Base-by-base conservation (phyloP, 2,888 invertebrate genomes). In the Stenoptilia bipunctidactyla region DNA sequence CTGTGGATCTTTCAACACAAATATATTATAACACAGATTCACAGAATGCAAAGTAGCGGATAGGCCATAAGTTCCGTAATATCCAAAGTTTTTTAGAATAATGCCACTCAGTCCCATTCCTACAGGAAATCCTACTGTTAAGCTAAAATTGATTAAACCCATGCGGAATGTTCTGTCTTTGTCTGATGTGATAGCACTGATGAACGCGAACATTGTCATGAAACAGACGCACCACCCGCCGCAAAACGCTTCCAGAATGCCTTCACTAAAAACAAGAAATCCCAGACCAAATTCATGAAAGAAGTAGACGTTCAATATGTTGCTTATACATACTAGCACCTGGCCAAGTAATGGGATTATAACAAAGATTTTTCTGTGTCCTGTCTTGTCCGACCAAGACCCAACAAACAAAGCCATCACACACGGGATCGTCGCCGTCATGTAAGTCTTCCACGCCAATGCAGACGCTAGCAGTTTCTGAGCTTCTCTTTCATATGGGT, bases 111-210 rank as follows among this genome's bases (percentile, higher is more conserved):
- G 62, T 0, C 92, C 91, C 77, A 93, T 90, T 1, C 96, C 96
- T n/a, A 95, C 85, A 0, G 95, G 94, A 38, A 94, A 91, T 0
- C 94, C 94, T 14, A 94, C 85, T 5, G 94, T 94, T 45, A 93
- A 86, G 70, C 93, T 91, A 9, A 95, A 90, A 66, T 93, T 96
- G 15, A 93, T 87, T 14, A 96, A 88, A 1, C 94, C 94, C 56
- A 96, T 90, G 40, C 96, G 82, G 36, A 92, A 83, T 0, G 96
- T 96, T 46, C 95, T 87, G 34, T 88, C 89, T 56, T 92, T 88
- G 34, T 90, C 86, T 0, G 89, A 88, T 1, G 94, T 93, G 2
- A 94, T 90, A 50, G 94, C 91, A 35, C 90, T 90, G 33, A 96
- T 89, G 58, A 92, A 95, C 53, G 93, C 90, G 77, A 94, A 92